Base-by-base conservation (phyloP, 1,140 invertebrate genomes). In the Eubasilissa regina region DNA sequence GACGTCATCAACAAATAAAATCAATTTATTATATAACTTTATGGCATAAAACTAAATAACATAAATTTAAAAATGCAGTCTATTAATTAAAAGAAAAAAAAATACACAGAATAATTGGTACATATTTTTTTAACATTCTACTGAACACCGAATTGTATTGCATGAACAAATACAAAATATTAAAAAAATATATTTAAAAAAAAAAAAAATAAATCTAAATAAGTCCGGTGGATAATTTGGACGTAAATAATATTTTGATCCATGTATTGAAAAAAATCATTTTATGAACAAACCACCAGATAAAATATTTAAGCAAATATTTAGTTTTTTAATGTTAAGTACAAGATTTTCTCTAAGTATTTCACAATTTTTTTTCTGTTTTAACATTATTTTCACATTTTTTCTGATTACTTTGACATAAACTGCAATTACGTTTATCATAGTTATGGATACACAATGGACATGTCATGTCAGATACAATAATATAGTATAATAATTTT, bases 71-170 rank as follows among this genome's bases (percentile, higher is more conserved):
- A 75, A 60, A 66, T 62, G 62, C 60, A 66, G 45, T 77, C 19
- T 51, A 47, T 17, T 43, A 64, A n/a, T 43, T 66, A 53, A 35
- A 21, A 43, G 21, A 77, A 68, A 45, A 21, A 66, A 66, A 53
- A 35, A 51, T 68, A 66, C 45, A 51, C 35, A 62, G 45, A n/a
- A 62, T 53, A 75, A 45, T 44, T 47, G 25, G 43, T 75, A 47
- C 13, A 60, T 58, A 58, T 43, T 60, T 75, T 58, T 75, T 35
- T 56, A 15, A 75, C 55, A 74, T 78, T 60, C 58, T 78, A 77
- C 77, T 81, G 64, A 79, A 81, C 80, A 81, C 74, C 77, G 55
- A 81, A 79, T 81, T 74, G 80, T 77, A 79, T 79, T 77, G 77
- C 74, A 53, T 79, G 77, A 81, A 79, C 55, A 76, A 79, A 81